Conservation (phyloP, 2,113 vertebrate species). For the Larimichthys crocea region DNA sequence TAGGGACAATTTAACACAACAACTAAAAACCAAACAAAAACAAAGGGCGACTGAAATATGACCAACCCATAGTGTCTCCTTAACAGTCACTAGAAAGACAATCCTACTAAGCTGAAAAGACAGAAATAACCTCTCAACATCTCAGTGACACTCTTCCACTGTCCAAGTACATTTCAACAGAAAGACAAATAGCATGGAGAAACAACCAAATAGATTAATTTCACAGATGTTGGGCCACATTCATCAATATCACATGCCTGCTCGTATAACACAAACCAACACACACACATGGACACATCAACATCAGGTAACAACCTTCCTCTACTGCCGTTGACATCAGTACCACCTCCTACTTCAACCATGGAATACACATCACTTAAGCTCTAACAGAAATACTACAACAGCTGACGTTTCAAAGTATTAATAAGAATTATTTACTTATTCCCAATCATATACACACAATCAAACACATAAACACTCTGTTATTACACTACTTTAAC, state of each 20-base stretch:
- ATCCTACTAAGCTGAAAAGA: not conserved
- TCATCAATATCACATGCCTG: not conserved
- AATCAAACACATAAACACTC: too few relatives aligned
- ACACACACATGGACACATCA: not conserved
- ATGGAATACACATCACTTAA: too few relatives aligned
- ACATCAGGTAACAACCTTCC: too few relatives aligned
- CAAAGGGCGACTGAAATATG: not conserved
- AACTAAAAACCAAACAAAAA: too few relatives aligned
- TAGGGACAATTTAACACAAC: too few relatives aligned
- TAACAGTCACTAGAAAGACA: not conserved
- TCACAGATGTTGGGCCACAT: not conserved
- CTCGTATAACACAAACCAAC: not conserved
- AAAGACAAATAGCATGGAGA: not conserved
- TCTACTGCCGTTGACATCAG: not conserved
- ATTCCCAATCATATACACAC: too few relatives aligned
- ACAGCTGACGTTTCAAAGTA: too few relatives aligned
- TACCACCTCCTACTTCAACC: too few relatives aligned
- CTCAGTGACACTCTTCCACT: not conserved
- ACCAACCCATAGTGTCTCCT: not conserved
- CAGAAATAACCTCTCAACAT: not conserved
- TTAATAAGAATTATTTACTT: too few relatives aligned
- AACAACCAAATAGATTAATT: not conserved
- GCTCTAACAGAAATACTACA: too few relatives aligned
- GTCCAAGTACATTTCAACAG: not conserved
- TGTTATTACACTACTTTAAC: too few relatives aligned